Evolutionary conservation across 1,140 invertebrate species (phyloP), one percentile per base, ranked within the genome.

Genomic region (Lepidurus apus): DNA sequence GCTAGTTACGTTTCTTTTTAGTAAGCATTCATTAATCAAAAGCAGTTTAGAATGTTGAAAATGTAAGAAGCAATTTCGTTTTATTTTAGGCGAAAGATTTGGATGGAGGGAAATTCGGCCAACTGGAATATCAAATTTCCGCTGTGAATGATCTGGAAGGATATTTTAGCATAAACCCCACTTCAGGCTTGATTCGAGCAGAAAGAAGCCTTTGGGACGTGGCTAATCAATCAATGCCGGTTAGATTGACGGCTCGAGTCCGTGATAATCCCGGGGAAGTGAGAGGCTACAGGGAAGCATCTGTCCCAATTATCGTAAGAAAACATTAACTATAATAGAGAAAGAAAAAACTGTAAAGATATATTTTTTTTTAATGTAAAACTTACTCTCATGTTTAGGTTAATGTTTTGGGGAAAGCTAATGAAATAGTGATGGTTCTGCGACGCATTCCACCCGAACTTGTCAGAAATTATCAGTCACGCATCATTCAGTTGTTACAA

Each of bases 21-120:
- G 34, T 4, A 34, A 34, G 34, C 34, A 3, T 34, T 34, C 34
- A 34, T 34, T 2, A 34, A 34, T 34, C 34, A 34, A 34, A 34
- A 34, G 4, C 34, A 34, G 34, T 3, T 34, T 34, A 34, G 34
- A 34, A 34, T 34, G 34, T 34, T 34, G 34, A 34, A 34, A 34
- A 34, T 34, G 2, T 34, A 34, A 34, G 34, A 34, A 4, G 17
- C 53, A 80, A 11, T 75, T 80, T n/a, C 74, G 43, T 81, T 78
- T 78, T 82, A 82, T 80, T 82, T 1, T 86, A 93, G 86, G 93
- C 94, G 4, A 89, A 90, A 80, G 94, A 96, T 84, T 89, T 89
- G 78, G 94, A 96, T 81, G 93, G 92, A 79, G 93, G 93, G 7
- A 89, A 90, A 79, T 93, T 89, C 82, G 93, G 93, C 0, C 90